Conservation (phyloP, 2,888 invertebrate genomes). For the Marronus borbonicus region DNA sequence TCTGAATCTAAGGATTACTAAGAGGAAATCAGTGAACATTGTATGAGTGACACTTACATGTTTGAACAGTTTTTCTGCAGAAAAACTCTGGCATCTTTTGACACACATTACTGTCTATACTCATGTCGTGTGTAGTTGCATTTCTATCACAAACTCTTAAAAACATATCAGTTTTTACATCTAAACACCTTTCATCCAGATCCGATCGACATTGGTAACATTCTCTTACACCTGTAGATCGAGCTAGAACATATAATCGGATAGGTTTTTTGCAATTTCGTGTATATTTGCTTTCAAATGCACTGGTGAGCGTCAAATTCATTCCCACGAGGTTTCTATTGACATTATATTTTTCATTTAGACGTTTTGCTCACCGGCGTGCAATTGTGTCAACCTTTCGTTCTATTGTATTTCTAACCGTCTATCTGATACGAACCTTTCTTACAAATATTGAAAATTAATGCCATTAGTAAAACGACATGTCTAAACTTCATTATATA, state of each 20-base stretch:
- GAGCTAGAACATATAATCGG: conserved; percentile 2
- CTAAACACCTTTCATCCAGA: conserved; percentile 77
- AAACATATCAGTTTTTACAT: conserved; percentile 38
- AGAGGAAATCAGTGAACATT: too few relatives aligned
- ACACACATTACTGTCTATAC: conserved; percentile 41
- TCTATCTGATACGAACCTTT: conserved; percentile 46
- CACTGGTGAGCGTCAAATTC: not conserved
- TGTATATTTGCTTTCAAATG: not conserved
- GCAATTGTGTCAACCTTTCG: not conserved
- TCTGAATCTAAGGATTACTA: too few relatives aligned
- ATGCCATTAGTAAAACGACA: conserved; percentile 52
- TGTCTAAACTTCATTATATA: conserved; percentile 56
- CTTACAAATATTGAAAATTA: conserved; percentile 47
- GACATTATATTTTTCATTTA: not conserved
- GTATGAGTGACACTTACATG: conserved; percentile 3
- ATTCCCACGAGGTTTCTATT: not conserved
- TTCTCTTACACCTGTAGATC: conserved; percentile 56
- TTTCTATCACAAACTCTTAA: conserved; percentile 36
- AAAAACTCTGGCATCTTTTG: not conserved
- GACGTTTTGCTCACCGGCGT: not conserved
- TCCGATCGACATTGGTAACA: conserved; percentile 84
- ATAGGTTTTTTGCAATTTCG: not conserved
- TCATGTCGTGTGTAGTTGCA: conserved; percentile 7
- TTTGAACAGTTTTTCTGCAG: conserved; percentile 39
- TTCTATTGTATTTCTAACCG: not conserved